These are phyloP conservation scores for Cirrhinus molitorella DNA, from an alignment of 2,797 vertebrate species.

Conservation along the genomic window DNA sequence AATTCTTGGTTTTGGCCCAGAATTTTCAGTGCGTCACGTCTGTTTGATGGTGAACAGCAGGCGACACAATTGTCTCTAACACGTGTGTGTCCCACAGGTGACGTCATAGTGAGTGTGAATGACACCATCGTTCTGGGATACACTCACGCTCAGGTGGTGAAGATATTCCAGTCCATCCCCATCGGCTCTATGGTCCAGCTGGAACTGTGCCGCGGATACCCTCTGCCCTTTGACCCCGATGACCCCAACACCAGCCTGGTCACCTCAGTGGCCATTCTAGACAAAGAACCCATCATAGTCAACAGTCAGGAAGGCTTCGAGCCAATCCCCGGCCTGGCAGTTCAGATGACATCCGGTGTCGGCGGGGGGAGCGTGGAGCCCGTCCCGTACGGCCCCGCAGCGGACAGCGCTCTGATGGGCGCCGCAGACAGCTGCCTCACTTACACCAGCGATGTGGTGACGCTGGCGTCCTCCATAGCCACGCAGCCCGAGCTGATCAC, in stretches of 20 bases:
- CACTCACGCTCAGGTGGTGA: constrained; percentile 98
- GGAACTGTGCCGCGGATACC: constrained; percentile 96
- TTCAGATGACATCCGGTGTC: constrained; percentile 67
- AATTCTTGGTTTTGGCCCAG: no score
- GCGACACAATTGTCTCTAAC: background rate
- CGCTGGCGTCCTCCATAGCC: constrained; percentile 94
- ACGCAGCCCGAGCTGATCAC: constrained; percentile 98
- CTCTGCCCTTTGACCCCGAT: constrained; percentile 96
- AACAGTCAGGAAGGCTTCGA: constrained; percentile 95
- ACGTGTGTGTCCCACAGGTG: constrained; percentile 77
- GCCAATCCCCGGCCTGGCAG: constrained; percentile 80
- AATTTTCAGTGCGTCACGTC: no score
- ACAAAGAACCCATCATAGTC: constrained; percentile 98
- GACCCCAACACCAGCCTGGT: constrained; percentile 98
- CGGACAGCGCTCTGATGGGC: constrained; percentile 72
- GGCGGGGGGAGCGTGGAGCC: constrained; percentile 67
- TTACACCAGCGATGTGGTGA: constrained; percentile 92
- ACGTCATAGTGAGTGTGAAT: constrained; percentile 98
- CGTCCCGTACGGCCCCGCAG: constrained; percentile 81
- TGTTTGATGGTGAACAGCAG: no score
- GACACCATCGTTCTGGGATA: constrained; percentile 96
- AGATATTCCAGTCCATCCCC: constrained; percentile 99
- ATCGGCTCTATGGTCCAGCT: constrained; percentile 97
- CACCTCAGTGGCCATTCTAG: constrained; percentile 96
- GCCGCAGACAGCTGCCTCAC: constrained; percentile 83